These are phyloP conservation scores for Glareola pratincola DNA, from an alignment of 2,113 vertebrate species.

Conservation along the genomic window DNA sequence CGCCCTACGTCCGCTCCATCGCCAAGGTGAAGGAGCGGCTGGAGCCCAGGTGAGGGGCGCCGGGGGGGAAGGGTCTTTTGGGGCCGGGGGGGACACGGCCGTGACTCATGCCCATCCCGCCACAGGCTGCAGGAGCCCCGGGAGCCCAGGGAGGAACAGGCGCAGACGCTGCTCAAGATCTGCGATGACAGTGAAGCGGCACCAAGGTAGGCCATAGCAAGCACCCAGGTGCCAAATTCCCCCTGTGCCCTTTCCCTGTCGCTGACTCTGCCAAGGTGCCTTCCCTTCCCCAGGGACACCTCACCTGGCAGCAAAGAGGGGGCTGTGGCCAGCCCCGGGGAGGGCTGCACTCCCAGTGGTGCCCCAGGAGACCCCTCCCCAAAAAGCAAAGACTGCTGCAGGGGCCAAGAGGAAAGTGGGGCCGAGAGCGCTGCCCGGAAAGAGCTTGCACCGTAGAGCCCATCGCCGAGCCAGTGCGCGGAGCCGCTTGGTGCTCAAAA, in stretches of 20 bases:
- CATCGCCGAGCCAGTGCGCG: accelerated
- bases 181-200: conserved; percentile 54
- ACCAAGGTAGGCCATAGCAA: conserved; percentile 63
- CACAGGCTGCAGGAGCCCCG: conserved; percentile 78
- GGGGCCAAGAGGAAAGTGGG: neutral
- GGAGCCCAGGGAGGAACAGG: conserved; percentile 75
- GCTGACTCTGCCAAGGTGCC: neutral
- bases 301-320: neutral
- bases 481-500: neutral
- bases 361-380: conserved; percentile 25
- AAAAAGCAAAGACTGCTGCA: conserved; percentile 66
- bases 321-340: neutral
- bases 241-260: accelerated
- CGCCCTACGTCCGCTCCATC: conserved; percentile 88
- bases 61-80: accelerated
- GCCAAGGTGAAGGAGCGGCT: conserved; percentile 92
- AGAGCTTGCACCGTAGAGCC: conserved; percentile 46
- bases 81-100: accelerated
- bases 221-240: accelerated
- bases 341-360: neutral
- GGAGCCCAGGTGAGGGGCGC: conserved; percentile 83
- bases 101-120: accelerated
- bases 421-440: neutral
- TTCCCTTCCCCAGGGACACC: conserved; percentile 56
- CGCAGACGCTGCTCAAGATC: conserved; percentile 71